A percentile compares a stretch with the other conserved stretches of the same genome.
phyloP scores from a whole-genome alignment of 1,140 invertebrate genomes.

The Zaprionus davidi region DNA sequence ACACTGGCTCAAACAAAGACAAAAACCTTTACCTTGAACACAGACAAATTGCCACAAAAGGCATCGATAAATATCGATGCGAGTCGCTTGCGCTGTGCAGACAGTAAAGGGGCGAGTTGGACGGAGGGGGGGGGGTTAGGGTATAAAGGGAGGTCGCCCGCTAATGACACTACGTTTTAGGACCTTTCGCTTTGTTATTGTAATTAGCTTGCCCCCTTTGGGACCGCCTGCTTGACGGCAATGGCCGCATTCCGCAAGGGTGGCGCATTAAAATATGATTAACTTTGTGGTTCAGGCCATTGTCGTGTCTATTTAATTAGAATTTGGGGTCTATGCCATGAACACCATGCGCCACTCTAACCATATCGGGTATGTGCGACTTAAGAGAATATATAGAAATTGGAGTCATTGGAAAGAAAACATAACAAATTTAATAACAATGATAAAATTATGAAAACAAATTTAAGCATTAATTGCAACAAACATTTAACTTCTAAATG shows the following conservation, averaged over 20 bases:
- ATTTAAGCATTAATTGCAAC: no score
- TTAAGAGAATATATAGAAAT: no score
- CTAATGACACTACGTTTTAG: conserved; percentile 23
- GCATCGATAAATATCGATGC: conserved; percentile 63
- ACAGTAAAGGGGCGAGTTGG: background rate
- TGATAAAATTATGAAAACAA: no score
- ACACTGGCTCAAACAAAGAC: conserved; percentile 31
- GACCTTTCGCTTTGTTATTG: conserved; percentile 62
- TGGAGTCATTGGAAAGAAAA: no score
- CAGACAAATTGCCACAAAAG: conserved; percentile 43
- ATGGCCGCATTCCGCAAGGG: conserved; percentile 27
- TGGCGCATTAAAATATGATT: conserved; percentile 78
- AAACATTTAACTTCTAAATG: no score
- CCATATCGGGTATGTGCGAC: background rate
- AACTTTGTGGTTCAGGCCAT: conserved; percentile 72
- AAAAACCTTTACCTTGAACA: conserved; percentile 7
- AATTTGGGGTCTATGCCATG: conserved; percentile 37
- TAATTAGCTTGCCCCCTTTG: conserved; percentile 61
- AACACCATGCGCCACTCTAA: background rate
- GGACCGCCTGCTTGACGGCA: conserved; percentile 10
- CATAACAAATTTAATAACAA: no score
- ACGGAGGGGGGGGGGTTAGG: background rate
- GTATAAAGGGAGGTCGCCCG: background rate
- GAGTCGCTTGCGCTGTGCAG: background rate
- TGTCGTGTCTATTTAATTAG: conserved; percentile 80